Evolutionary conservation across 2,113 vertebrate species (phyloP).

Genomic region (Aspidoscelis tigris): DNA sequence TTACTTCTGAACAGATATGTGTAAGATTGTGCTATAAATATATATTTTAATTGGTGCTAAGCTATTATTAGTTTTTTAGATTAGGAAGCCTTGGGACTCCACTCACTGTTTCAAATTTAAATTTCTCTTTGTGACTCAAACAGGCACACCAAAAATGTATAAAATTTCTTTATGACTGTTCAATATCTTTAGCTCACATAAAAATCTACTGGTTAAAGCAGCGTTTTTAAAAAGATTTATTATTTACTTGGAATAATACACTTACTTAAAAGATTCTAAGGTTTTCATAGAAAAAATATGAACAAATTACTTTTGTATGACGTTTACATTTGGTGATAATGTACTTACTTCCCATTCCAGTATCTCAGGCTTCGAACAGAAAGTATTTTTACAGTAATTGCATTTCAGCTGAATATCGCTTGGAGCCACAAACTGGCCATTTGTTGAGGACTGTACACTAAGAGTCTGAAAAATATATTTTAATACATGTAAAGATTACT

Average conservation of each 20-base stretch:
- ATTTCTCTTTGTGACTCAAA: not conserved
- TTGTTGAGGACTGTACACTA: conserved; percentile 87
- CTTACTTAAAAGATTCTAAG: not conserved
- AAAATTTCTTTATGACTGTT: not conserved
- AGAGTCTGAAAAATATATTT: conserved; percentile 81
- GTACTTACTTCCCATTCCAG: conserved; percentile 95
- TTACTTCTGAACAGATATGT: no score
- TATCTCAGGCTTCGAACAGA: conserved; percentile 93
- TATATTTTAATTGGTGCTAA: not conserved
- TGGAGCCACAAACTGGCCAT: conserved; percentile 85
- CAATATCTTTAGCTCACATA: not conserved
- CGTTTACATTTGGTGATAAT: not conserved
- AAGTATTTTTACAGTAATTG: conserved; percentile 93
- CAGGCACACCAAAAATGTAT: not conserved
- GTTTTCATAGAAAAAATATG: not conserved
- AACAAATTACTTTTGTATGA: not conserved
- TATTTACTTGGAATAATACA: not conserved
- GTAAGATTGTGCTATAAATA: no score
- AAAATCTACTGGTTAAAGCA: no score
- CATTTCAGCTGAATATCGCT: conserved; percentile 92
- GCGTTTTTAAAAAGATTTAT: not conserved
- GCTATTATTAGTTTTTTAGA: not conserved
- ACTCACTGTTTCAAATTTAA: not conserved
- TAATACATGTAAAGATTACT: conserved; percentile 41
- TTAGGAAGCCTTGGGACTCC: not conserved